Evolutionary conservation across 2,888 invertebrate species (phyloP).

Genomic region (Perithous albicinctus): DNA sequence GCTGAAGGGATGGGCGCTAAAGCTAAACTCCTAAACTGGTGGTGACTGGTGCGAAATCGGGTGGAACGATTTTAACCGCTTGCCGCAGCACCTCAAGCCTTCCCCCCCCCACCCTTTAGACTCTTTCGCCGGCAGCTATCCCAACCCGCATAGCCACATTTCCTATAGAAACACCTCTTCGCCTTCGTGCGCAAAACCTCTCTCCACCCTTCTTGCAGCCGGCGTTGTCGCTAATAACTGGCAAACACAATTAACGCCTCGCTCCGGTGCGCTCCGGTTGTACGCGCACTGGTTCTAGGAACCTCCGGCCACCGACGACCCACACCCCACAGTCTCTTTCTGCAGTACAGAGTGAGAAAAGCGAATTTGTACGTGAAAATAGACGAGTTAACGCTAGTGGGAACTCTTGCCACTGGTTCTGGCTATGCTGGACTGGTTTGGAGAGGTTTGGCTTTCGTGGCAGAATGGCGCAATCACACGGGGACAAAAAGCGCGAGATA

Average conservation of each 20-base stretch:
- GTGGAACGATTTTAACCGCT: conserved; percentile 65
- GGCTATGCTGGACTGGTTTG: neutral
- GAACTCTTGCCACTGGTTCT: conserved; percentile 12
- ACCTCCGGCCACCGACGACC: conserved; percentile 4
- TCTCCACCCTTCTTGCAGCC: conserved; percentile 26
- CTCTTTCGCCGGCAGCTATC: conserved; percentile 48
- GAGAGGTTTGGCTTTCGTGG: neutral
- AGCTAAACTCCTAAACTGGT: conserved; percentile 65
- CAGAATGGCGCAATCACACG: neutral
- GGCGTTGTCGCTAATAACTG: conserved; percentile 67
- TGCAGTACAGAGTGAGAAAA: conserved; percentile 34
- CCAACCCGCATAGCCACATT: conserved; percentile 18
- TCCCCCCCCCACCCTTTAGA: neutral
- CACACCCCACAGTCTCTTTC: conserved; percentile 18
- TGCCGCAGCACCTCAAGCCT: conserved; percentile 36
- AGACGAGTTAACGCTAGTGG: neutral
- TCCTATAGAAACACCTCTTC: conserved; percentile 40
- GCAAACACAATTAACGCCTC: conserved; percentile 71
- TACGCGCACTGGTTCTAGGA: conserved; percentile 28
- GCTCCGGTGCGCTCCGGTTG: conserved; percentile 51
- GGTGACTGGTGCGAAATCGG: conserved; percentile 67
- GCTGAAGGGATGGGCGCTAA: conserved; percentile 43
- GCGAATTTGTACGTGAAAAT: conserved; percentile 44
- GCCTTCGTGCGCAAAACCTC: conserved; percentile 58
- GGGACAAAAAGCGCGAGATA: neutral